Percentiles rank a stretch among this genome's conserved stretches.
These are phyloP conservation scores for Bilobella aurantiaca DNA, from an alignment of 1,140 invertebrate genomes.

Conservation along the genomic window DNA sequence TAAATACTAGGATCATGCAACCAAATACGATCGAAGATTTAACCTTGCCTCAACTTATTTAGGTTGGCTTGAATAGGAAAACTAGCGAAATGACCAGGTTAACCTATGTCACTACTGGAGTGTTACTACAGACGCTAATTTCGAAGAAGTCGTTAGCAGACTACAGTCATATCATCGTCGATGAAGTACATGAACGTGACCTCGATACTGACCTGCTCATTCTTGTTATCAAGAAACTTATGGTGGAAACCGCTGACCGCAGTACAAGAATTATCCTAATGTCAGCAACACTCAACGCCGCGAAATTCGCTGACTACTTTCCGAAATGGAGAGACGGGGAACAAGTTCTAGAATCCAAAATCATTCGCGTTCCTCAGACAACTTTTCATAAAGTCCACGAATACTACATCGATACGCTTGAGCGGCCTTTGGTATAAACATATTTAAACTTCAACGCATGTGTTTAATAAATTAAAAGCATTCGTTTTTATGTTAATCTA, in stretches of 20 bases:
- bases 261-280: conserved; percentile 46
- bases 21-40: neutral
- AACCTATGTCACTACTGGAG: conserved; percentile 71
- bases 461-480: too few species aligned
- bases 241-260: conserved; percentile 23
- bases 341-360: neutral
- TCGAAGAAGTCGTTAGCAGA: conserved; percentile 47
- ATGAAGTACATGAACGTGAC: conserved; percentile 91
- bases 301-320: conserved; percentile 48
- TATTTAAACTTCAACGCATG: neutral
- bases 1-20: too few species aligned
- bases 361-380: neutral
- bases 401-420: conserved; percentile 1
- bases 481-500: too few species aligned
- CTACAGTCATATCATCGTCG: conserved; percentile 83
- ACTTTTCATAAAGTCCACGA: neutral
- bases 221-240: conserved; percentile 63
- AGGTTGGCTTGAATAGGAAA: conserved; percentile 55
- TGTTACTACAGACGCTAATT: conserved; percentile 55
- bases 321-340: conserved; percentile 41
- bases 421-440: neutral
- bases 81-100: conserved; percentile 62
- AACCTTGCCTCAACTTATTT: neutral
- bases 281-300: conserved; percentile 49
- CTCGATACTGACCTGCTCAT: conserved; percentile 88